Base-by-base conservation (phyloP, 2,113 vertebrate species). In the Eudyptes chrysolophus region DNA sequence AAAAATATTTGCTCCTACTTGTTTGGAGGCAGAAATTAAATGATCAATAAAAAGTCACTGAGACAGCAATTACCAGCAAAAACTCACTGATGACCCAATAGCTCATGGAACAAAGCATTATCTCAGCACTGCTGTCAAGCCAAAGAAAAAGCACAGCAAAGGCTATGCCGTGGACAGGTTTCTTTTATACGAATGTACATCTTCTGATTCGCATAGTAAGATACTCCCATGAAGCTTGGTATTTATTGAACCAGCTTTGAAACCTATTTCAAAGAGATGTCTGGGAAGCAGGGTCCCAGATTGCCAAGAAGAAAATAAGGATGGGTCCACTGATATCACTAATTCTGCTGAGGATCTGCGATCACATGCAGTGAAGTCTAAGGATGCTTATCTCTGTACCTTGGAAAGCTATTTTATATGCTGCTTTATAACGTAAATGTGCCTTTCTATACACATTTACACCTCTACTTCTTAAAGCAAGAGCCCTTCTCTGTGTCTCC, bases 21-120 rank as follows among this genome's bases (percentile, higher is more conserved):
- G 96, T 98, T 97, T 95, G 94, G 94, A 97, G 86, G 90, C 80
- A 96, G 92, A 95, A 97, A 90, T 86, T 94, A 97, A 97, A 94
- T 68, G 95, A 97, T 95, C 65, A 86, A 83, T 94, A 97, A 74
- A 94, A 93, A 96, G 94, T 95, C 96, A 87, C 93, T 61, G 90
- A 96, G 86, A 97, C 58, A 71, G 81, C 94, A 85, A 87, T 89
- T 74, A 58, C 71, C 87, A 82, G 78, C 93, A 95, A 94, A 91
- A 84, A 78, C 21, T 74, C 13, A 84, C 79, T 62, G 89, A 94
- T 89, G 76, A 88, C 86, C 91, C 69, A 88, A 77, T 72, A 95
- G 64, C 66, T 95, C 91, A 89, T 12, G 29, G 86, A 96, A 87
- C 44, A 76, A 96, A 66, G 62, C 68, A 75, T 30, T 76, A 82